Evolutionary conservation across 2,797 vertebrate species (phyloP), one percentile per base, ranked within the genome.

Genomic region (Synaphobranchus kaupii): DNA sequence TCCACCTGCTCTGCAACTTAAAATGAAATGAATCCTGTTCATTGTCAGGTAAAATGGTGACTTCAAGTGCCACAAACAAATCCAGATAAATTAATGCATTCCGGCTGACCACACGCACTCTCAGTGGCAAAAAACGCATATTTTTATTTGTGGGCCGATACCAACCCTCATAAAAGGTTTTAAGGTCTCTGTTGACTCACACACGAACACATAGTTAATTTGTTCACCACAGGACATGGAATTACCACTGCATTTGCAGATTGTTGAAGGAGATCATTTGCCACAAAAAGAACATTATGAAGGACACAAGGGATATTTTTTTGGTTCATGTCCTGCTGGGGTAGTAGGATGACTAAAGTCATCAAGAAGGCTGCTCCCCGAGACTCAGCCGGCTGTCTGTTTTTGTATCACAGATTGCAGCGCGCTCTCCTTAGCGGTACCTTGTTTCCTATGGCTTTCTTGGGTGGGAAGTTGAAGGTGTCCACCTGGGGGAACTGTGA

Each of bases 391-490:
- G 5, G 73, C 31, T 13, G 34, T 47, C 68, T 2, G 13, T 28
- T 66, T 56, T 15, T 9, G n/a, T 34, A 22, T 1, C 0, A 39
- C 58, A 39, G 6, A 5, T 12, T 2, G 6, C 39, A 48, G 25
- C 66, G 25, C 4, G 68, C n/a, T 13, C n/a, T 13, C 15, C 31
- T 63, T 1, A 28, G 58, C 73, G 91, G 90, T 96, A 99, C 99
- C 98, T 99, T 99, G 95, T 99, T 99, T 90, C 99, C 98, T 73
- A 99, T 97, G 92, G 98, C 98, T 95, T 99, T 99, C 92, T 99
- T 99, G 15, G 99, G 99, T 10, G 99, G 99, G 91, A 99, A 99
- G 94, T 89, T 97, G 91, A 97, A 98, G 89, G 96, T 93, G 91
- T 97, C 95, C 90, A 98, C 97, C 92, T 97, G 97, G 0, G 97